phyloP scores from a whole-genome alignment of 2,888 invertebrate genomes.

The Notodonta ziczac region DNA sequence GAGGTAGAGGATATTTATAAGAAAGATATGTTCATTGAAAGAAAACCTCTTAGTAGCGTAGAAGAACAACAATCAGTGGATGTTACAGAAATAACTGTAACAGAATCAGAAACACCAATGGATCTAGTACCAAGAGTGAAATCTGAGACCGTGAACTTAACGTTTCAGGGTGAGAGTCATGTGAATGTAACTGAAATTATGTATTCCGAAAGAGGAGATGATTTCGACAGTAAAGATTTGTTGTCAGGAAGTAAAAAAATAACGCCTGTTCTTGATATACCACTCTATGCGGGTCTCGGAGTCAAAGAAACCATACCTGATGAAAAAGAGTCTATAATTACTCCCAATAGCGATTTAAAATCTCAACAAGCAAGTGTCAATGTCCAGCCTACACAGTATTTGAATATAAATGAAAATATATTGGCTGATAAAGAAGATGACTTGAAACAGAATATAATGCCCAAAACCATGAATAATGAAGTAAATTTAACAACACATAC shows the following conservation, averaged over 20 bases:
- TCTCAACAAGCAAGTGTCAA: conserved; percentile 62
- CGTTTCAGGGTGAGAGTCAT: conserved; percentile 69
- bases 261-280: conserved; percentile 44
- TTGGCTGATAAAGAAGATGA: conserved; percentile 57
- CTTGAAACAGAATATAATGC: conserved; percentile 38
- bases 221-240: conserved; percentile 31
- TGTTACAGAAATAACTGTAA: conserved; percentile 58
- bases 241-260: conserved; percentile 41
- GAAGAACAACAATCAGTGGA: conserved; percentile 60
- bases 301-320: conserved; percentile 55
- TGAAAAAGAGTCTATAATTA: conserved; percentile 54
- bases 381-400: conserved; percentile 71
- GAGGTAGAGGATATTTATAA: conserved; percentile 44
- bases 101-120: conserved; percentile 55
- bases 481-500: conserved; percentile 48
- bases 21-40: conserved; percentile 29
- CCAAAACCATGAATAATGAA: conserved; percentile 43
- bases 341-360: conserved; percentile 42
- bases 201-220: conserved; percentile 70
- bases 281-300: conserved; percentile 45
- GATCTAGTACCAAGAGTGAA: conserved; percentile 33
- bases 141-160: conserved; percentile 49
- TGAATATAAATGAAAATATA: conserved; percentile 55
- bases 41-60: conserved; percentile 40
- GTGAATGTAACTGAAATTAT: conserved; percentile 64